Percentiles rank a stretch among this genome's conserved stretches.
These are phyloP conservation scores for Lochmaea crataegi DNA, from an alignment of 2,888 invertebrate species.

Conservation along the genomic window DNA sequence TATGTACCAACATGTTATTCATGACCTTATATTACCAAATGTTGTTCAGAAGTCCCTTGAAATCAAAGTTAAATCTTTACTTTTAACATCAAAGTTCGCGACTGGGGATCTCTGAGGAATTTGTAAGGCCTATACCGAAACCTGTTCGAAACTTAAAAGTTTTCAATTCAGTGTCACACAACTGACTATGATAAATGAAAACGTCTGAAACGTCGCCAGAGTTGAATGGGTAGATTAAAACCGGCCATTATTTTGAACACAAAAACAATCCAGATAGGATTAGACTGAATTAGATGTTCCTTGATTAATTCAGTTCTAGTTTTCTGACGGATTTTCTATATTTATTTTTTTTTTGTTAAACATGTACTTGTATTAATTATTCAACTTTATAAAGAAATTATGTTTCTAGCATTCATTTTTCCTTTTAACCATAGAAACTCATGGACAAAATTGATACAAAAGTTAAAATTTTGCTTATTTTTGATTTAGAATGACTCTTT, in stretches of 20 bases:
- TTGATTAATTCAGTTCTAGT: conserved; percentile 32
- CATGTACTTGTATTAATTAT: too few relatives aligned
- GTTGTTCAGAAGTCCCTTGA: not conserved
- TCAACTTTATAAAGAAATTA: too few relatives aligned
- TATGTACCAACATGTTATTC: too few relatives aligned
- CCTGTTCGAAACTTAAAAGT: conserved; percentile 9
- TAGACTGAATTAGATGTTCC: conserved; percentile 19
- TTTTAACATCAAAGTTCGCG: not conserved
- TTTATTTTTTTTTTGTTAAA: too few relatives aligned
- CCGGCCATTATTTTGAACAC: conserved; percentile 33
- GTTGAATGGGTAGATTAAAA: conserved; percentile 37
- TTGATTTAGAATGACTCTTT: too few relatives aligned
- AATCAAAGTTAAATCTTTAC: conserved; percentile 11
- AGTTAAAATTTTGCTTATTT: too few relatives aligned
- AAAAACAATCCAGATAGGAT: not conserved
- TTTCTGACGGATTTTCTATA: not conserved
- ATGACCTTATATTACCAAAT: too few relatives aligned
- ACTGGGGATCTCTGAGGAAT: not conserved
- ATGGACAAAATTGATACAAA: too few relatives aligned
- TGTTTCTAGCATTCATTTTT: too few relatives aligned
- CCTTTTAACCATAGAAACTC: too few relatives aligned
- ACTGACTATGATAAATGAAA: conserved; percentile 45
- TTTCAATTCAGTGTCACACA: conserved; percentile 41
- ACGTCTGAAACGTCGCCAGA: conserved; percentile 32
- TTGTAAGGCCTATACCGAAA: conserved; percentile 4